Base-by-base conservation (phyloP, 2,888 invertebrate genomes). In the Oxyscelio sp. region DNA sequence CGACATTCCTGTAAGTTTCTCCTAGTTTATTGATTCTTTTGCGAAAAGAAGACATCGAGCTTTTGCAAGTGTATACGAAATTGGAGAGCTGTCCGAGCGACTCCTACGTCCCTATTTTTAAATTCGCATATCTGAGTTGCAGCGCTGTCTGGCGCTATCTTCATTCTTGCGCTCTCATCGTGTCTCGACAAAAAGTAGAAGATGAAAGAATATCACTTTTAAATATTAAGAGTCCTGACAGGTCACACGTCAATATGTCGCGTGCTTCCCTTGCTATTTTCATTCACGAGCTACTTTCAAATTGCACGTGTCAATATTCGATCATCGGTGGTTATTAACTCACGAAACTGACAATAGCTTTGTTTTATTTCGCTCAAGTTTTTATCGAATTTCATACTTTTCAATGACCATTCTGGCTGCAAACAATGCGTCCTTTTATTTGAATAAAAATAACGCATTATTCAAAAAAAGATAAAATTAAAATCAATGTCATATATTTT, bases 231-330 rank as follows among this genome's bases (percentile, higher is more conserved):
- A 74, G 58, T 27, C 34, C 65, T 61, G 88, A 83, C 81, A 63
- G 65, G 48, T 45, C 65, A 74, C 54, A 68, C 38, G 74, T 71
- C 78, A 75, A 85, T 81, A 81, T 66, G 50, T 50, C 71, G 40
- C 61, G n/a, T 31, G 68, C 21, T 61, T 38, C 48, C 54, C 22
- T 68, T 40, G 54, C 24, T 68, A 81, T 81, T 81, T 81, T 61
- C 74, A 81, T 54, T 68, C 48, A 17, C 43, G 43, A 68, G 45
- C 59, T 74, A 68, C 77, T 78, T 83, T 78, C 68, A 66, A 73
- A 68, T 71, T 68, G 61, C 68, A 74, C 54, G 73, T 83, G 83
- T 77, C 83, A 78, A 68, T 73, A 78, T 68, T 83, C 83, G 56
- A 78, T 73, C 80, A 66, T 70, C 65, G 65, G 27, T 34, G 65